Evolutionary conservation across 2,888 invertebrate genomes (phyloP).

Genomic region (Drosophila paracracens): DNA sequence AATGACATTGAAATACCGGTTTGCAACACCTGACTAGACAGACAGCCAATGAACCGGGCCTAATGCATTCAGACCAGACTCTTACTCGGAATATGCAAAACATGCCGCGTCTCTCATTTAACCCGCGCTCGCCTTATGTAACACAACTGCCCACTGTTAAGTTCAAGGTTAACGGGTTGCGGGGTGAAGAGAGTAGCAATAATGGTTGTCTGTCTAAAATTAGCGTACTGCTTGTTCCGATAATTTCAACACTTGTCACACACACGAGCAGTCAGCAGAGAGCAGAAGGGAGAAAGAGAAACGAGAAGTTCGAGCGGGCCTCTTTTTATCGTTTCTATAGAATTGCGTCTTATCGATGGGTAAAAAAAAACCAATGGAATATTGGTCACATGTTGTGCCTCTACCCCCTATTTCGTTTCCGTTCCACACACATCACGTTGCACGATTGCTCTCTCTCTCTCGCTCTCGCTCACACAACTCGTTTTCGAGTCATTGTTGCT

Average conservation of each 20-base stretch:
- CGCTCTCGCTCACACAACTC: conserved; percentile 15
- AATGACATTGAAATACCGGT: conserved; percentile 58
- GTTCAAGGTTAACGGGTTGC: conserved; percentile 62
- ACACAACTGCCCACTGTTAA: conserved; percentile 41
- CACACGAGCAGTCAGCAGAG: background rate
- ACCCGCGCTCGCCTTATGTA: conserved; percentile 40
- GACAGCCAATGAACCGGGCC: conserved; percentile 39
- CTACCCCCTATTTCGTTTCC: background rate
- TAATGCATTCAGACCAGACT: conserved; percentile 47
- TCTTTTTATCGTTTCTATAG: conserved; percentile 42
- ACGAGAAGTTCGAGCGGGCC: background rate
- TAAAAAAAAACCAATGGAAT: conserved; percentile 2
- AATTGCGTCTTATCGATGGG: conserved; percentile 45
- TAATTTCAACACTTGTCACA: conserved; percentile 51
- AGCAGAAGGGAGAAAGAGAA: background rate
- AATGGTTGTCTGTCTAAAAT: conserved; percentile 42
- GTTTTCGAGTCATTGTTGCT: conserved; percentile 28
- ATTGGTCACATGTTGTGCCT: conserved; percentile 55
- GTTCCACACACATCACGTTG: conserved; percentile 46
- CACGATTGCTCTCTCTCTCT: background rate
- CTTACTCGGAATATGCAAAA: conserved; percentile 58
- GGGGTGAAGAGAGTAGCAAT: conserved; percentile 4
- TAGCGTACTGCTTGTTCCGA: conserved; percentile 38
- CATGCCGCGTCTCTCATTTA: conserved; percentile 14
- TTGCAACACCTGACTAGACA: conserved; percentile 66